phyloP scores from a whole-genome alignment of 2,797 vertebrate species.

The Alfaro cultratus region DNA sequence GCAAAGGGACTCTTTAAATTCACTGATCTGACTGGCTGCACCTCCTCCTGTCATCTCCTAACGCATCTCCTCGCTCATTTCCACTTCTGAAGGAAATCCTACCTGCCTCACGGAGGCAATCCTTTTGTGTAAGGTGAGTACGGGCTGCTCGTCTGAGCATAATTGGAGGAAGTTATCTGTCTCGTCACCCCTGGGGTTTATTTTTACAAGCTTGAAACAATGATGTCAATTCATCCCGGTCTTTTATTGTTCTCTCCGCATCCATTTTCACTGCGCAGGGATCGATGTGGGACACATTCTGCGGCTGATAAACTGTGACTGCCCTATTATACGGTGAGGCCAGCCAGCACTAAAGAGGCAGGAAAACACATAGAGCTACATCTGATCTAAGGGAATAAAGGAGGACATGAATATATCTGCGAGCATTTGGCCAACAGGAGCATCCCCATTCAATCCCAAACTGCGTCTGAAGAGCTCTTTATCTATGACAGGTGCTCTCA shows the following conservation, averaged over 20 bases:
- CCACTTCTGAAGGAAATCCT: constrained; percentile 53
- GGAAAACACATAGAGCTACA: constrained; percentile 5
- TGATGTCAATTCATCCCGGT: constrained; percentile 41
- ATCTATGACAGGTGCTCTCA: constrained; percentile 54
- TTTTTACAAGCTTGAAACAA: constrained; percentile 37
- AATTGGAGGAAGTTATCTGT: constrained; percentile 41
- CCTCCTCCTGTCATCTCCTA: constrained; percentile 53
- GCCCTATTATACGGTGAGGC: constrained; percentile 7
- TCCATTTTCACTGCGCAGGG: constrained; percentile 38
- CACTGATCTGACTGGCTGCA: constrained; percentile 37
- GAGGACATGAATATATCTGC: constrained; percentile 25
- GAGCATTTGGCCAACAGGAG: constrained; percentile 20
- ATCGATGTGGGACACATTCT: constrained; percentile 57
- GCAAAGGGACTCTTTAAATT: constrained; percentile 22
- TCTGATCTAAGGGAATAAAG: constrained; percentile 36
- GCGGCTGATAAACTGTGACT: constrained; percentile 49
- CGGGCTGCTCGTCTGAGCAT: constrained; percentile 16
- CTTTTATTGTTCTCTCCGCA: constrained; percentile 43
- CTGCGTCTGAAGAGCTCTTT: constrained; percentile 50
- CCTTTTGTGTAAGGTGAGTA: constrained; percentile 3
- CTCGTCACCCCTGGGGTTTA: constrained; percentile 24
- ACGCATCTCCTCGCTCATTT: constrained; percentile 51
- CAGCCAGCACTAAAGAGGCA: constrained; percentile 17
- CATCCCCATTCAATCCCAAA: constrained; percentile 36
- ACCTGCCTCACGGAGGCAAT: constrained; percentile 20